These are phyloP conservation scores for Onychomys torridus DNA, from an alignment of 2,797 vertebrate genomes.

Conservation along the genomic window DNA sequence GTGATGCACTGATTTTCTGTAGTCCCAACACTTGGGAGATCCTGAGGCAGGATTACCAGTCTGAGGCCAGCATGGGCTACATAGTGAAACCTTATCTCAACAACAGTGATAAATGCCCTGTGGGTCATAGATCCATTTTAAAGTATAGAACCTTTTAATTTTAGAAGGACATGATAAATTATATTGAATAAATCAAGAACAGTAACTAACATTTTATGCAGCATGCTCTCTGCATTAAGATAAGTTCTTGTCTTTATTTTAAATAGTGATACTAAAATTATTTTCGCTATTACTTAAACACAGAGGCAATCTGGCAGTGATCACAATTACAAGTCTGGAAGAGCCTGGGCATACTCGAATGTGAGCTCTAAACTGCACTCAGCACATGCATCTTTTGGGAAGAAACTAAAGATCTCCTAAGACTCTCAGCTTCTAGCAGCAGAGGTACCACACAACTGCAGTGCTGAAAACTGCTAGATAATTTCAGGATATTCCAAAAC, in stretches of 20 bases:
- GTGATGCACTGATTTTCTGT: background rate
- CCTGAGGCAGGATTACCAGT: background rate
- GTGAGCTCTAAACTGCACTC: background rate
- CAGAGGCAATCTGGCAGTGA: background rate
- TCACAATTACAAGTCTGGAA: background rate
- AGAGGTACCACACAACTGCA: background rate
- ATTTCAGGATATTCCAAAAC: background rate
- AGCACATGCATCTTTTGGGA: background rate
- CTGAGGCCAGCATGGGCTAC: background rate
- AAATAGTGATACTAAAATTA: background rate
- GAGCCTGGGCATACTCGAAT: background rate
- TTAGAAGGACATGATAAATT: background rate
- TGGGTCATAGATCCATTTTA: background rate
- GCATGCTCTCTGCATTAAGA: background rate
- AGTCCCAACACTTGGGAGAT: background rate
- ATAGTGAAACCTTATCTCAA: background rate
- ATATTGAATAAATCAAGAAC: conserved; percentile 30
- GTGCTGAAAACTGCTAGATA: conserved; percentile 19
- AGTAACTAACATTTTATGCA: background rate
- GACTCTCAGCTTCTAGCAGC: background rate
- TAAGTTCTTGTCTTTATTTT: conserved; percentile 2
- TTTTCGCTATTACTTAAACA: background rate
- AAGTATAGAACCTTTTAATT: background rate
- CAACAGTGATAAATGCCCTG: background rate
- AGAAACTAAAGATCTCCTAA: background rate